Base-by-base conservation (phyloP, 2,113 vertebrate species). In the Sphyrna mokarran region DNA sequence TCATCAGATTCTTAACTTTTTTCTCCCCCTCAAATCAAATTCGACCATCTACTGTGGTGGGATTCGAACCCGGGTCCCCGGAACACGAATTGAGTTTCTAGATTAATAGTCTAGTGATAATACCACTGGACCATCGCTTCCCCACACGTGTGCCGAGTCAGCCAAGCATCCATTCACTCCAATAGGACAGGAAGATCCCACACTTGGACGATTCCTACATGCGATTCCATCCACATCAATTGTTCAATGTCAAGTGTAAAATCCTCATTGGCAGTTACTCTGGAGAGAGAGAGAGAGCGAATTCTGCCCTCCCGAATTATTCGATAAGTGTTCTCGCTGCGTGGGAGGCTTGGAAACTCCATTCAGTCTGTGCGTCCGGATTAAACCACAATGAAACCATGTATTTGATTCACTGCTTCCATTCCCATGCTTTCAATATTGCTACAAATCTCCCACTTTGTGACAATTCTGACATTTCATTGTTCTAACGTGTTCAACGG, bases 351-450 rank as follows among this genome's bases (percentile, higher is more conserved):
- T 54, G 48, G 37, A 68, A n/a, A 3, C 16, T 40, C 89, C 7
- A 9, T 14, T 61, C 58, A 66, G 14, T 14, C 33, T 66, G 89
- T 68, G 89, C 2, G 10, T 16, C 18, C 22, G 37, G 89, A 93
- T 66, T 66, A 68, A 22, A 16, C 11, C 1, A 7, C 26, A 48
- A 63, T 72, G 29, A 48, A 37, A 54, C 23, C 14, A 66, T 95
- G 94, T 95, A 95, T 54, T 95, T 72, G 72, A 54, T n/a, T 33
- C 33, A 43, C 13, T 13, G 48, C 94, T 72, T 76, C 66, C 66
- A 95, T 76, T 95, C 94, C 94, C 94, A 95, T 11, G 94, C 33
- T 95, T 68, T 95, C 23, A 14, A 26, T 54, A 54, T 95, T 70
- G 26, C 43, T 16, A 72, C 94, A 72, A 54, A 72, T 29, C 40